Evolutionary conservation across 2,113 vertebrate genomes (phyloP).

Genomic region (Kobus ellipsiprymnus): DNA sequence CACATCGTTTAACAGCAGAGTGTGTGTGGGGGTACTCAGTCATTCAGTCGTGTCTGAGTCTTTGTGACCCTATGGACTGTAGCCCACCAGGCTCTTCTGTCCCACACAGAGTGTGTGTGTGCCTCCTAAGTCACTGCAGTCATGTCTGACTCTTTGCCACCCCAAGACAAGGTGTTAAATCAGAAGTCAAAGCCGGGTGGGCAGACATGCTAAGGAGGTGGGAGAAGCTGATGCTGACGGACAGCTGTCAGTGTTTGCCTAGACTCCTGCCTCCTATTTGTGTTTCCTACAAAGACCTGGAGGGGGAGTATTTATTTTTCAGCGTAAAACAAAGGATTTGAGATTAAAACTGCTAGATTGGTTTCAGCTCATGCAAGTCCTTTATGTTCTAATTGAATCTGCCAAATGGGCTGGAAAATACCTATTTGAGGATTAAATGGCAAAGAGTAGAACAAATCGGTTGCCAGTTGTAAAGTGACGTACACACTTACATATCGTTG

Average conservation of each 20-base stretch:
- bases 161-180: neutral
- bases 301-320: neutral
- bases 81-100: neutral
- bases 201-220: neutral
- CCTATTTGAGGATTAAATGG: neutral
- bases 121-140: neutral
- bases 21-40: neutral
- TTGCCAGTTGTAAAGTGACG: neutral
- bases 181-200: neutral
- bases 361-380: neutral
- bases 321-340: neutral
- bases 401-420: neutral
- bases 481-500: neutral
- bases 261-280: neutral
- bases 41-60: neutral
- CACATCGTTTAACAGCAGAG: neutral
- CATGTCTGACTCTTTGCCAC: fast-evolving
- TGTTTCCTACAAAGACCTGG: neutral
- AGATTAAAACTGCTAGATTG: neutral
- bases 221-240: neutral
- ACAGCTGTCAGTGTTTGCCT: neutral
- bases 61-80: neutral
- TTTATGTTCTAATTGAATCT: neutral
- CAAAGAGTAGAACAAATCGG: neutral
- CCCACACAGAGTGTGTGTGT: neutral